Conservation (phyloP, 2,113 vertebrate species). For the Lipophrys pholis region DNA sequence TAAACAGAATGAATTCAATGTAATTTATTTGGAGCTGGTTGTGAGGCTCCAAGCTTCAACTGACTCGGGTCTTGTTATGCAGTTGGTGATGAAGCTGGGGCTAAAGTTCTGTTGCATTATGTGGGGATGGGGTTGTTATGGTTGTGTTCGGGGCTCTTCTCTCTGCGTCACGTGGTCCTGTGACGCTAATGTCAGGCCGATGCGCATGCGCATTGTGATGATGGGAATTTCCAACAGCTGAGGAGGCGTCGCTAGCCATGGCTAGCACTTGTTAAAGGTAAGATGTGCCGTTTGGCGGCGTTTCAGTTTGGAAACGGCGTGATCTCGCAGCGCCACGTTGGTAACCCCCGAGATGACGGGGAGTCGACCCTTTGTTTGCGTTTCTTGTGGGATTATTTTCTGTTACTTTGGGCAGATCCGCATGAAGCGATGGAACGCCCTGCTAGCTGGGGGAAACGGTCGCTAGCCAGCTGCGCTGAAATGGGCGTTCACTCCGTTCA, state of each 20-base stretch:
- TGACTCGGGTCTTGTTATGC: no score
- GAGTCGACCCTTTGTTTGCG: no score
- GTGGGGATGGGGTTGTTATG: no score
- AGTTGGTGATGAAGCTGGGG: no score
- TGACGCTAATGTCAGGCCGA: slow-evolving; percentile 46
- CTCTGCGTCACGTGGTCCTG: slow-evolving; percentile 62
- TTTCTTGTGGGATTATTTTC: no score
- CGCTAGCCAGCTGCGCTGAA: slow-evolving; percentile 70
- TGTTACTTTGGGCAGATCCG: background rate
- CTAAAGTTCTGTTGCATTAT: no score
- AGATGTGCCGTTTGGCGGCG: slow-evolving; percentile 46
- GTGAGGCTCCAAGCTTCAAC: no score
- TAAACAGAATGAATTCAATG: no score
- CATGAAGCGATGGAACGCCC: slow-evolving; percentile 44
- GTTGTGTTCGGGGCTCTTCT: no score
- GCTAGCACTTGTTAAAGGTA: slow-evolving; percentile 80
- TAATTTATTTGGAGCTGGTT: no score
- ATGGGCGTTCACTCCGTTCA: slow-evolving; percentile 79
- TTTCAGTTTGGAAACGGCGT: slow-evolving; percentile 7
- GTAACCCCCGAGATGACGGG: background rate
- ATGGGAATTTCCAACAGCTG: slow-evolving; percentile 82
- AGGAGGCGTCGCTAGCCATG: slow-evolving; percentile 74
- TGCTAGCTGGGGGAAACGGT: slow-evolving; percentile 51
- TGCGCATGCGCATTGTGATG: slow-evolving; percentile 74
- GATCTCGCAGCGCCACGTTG: background rate